A percentile compares a stretch with the other conserved stretches of the same genome.
Conservation (phyloP, 2,113 vertebrate species). For the Hydrochoerus hydrochaeris region DNA sequence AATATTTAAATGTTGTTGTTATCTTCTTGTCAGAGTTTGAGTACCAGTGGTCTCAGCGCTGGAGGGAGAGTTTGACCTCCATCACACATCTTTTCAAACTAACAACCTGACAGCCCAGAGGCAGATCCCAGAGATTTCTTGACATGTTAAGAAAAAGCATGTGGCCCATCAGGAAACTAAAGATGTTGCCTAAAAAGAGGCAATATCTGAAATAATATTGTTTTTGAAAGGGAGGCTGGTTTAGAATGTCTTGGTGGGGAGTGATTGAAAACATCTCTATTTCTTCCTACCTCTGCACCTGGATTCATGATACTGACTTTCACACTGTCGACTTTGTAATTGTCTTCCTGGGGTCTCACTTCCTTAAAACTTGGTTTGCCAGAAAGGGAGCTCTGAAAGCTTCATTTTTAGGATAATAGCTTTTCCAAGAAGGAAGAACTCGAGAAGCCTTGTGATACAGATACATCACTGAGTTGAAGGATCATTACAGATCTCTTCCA, state of each 20-base stretch:
- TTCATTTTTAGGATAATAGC: slow-evolving; percentile 54
- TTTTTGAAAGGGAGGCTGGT: slow-evolving; percentile 3
- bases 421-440: slow-evolving; percentile 45
- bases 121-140: not conserved
- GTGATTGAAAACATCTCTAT: not conserved
- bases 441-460: not conserved
- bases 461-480: slow-evolving; percentile 14
- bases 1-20: slow-evolving; percentile 37
- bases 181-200: slow-evolving; percentile 4
- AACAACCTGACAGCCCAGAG: not conserved
- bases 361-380: slow-evolving; percentile 16
- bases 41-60: not conserved
- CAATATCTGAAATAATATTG: not conserved
- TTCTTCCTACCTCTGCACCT: not conserved
- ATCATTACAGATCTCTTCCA: not conserved
- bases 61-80: not conserved
- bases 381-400: not conserved
- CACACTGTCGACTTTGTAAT: not conserved
- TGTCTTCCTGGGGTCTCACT: slow-evolving; percentile 3
- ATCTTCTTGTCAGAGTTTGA: not conserved
- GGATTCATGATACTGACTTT: slow-evolving; percentile 1
- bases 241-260: not conserved
- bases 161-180: not conserved
- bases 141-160: not conserved
- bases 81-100: not conserved